Evolutionary conservation across 2,888 invertebrate genomes (phyloP).

Genomic region (Cantharis nigra): DNA sequence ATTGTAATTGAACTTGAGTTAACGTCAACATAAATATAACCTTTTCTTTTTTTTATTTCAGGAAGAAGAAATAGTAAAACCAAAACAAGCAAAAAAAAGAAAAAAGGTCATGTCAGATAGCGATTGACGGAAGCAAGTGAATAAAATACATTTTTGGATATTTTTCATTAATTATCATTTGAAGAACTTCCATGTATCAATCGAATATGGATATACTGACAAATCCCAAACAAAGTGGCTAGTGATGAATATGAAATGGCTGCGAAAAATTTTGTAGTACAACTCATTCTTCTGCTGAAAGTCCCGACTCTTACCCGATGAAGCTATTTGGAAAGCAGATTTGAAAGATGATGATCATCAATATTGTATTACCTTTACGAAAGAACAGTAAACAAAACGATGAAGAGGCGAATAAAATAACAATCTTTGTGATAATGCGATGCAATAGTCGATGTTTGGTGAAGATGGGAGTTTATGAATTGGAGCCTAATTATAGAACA

Average conservation of each 20-base stretch:
- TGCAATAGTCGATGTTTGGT: background rate
- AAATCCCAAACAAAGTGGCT: background rate
- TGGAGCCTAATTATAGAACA: conserved; percentile 31
- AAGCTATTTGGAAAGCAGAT: background rate
- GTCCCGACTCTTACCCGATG: background rate
- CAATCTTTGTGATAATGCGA: background rate
- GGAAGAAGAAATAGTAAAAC: conserved; percentile 91
- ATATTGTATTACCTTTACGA: too few species aligned
- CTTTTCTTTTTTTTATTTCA: conserved; percentile 48
- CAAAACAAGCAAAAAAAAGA: conserved; percentile 88
- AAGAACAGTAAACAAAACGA: background rate
- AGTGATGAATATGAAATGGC: background rate
- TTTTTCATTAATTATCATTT: background rate
- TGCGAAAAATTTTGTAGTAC: background rate
- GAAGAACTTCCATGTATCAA: background rate
- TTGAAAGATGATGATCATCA: background rate
- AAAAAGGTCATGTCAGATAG: conserved; percentile 92
- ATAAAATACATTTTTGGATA: background rate
- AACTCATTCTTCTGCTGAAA: background rate
- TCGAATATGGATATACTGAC: background rate
- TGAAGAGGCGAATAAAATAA: background rate
- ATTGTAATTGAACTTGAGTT: background rate
- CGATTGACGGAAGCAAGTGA: conserved; percentile 72
- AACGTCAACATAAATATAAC: background rate
- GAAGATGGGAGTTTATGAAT: background rate